Conservation (phyloP, 2,113 vertebrate genomes). For the Phoxinus phoxinus region DNA sequence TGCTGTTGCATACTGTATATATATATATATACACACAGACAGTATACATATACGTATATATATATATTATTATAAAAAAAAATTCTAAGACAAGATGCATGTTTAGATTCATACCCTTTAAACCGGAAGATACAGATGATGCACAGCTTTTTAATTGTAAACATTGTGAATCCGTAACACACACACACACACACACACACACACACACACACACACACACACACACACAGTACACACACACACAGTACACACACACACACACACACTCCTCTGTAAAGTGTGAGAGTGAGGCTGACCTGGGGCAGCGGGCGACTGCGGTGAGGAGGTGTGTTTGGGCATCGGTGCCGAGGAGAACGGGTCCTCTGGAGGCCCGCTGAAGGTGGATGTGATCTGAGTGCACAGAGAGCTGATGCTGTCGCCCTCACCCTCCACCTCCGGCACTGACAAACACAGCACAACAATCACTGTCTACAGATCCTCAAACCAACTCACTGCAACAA, state of each 20-base stretch:
- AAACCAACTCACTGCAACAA: not conserved
- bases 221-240: not conserved
- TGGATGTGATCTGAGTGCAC: slow-evolving; percentile 94
- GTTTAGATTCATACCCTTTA: not conserved
- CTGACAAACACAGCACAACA: slow-evolving; percentile 68
- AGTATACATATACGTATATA: no score
- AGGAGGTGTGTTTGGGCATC: slow-evolving; percentile 83
- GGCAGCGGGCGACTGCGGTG: slow-evolving; percentile 90
- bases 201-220: not conserved
- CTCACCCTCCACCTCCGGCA: slow-evolving; percentile 93
- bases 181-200: no score
- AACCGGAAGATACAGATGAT: not conserved
- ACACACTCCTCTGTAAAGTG: no score
- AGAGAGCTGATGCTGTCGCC: slow-evolving; percentile 95
- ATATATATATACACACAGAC: no score
- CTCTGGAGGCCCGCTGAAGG: slow-evolving; percentile 90
- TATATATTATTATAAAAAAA: no score
- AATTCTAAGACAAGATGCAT: not conserved
- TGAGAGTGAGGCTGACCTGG: slow-evolving; percentile 78
- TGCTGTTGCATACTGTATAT: no score
- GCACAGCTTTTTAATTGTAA: not conserved
- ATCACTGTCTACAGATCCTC: not conserved
- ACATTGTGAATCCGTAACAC: not conserved
- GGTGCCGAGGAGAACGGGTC: slow-evolving; percentile 95
- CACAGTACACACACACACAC: not conserved